A percentile compares a stretch with the other conserved stretches of the same genome.
Conservation (phyloP, 2,888 invertebrate genomes). For the Baronia brevicornis region DNA sequence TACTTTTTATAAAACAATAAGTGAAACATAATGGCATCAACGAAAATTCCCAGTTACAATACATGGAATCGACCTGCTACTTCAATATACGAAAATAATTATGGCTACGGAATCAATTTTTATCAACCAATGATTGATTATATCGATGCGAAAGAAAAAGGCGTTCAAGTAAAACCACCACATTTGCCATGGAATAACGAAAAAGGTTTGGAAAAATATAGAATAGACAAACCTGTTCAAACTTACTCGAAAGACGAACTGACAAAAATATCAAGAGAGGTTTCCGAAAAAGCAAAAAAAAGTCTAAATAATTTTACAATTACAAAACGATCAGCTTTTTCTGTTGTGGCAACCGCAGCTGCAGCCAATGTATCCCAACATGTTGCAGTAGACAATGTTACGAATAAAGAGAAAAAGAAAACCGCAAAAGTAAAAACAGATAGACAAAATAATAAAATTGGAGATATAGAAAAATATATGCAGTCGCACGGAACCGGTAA, state of each 20-base stretch:
- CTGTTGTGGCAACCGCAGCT: constrained; percentile 77
- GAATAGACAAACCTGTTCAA: constrained; percentile 77
- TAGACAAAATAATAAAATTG: constrained; percentile 62
- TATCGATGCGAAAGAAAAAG: constrained; percentile 80
- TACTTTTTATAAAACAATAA: no score
- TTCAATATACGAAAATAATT: constrained; percentile 86
- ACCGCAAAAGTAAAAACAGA: constrained; percentile 48
- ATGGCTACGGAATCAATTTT: constrained; percentile 88
- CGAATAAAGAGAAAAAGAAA: constrained; percentile 63
- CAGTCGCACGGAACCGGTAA: constrained; percentile 57
- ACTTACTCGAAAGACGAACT: constrained; percentile 82
- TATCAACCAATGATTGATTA: constrained; percentile 93
- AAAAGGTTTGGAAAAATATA: constrained; percentile 80
- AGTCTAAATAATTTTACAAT: constrained; percentile 78
- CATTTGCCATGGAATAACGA: constrained; percentile 86
- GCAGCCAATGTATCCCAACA: constrained; percentile 79
- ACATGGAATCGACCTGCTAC: constrained; percentile 78
- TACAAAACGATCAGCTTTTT: constrained; percentile 77
- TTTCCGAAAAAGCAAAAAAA: constrained; percentile 81
- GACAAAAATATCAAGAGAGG: constrained; percentile 78
- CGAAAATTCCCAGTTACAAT: constrained; percentile 55
- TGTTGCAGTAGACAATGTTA: constrained; percentile 72
- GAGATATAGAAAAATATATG: constrained; percentile 55
- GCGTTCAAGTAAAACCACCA: constrained; percentile 63
- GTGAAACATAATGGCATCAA: constrained; percentile 50